A percentile compares a stretch with the other conserved stretches of the same genome.
phyloP scores from a whole-genome alignment of 2,113 vertebrate genomes.

The Oncorhynchus kisutch region DNA sequence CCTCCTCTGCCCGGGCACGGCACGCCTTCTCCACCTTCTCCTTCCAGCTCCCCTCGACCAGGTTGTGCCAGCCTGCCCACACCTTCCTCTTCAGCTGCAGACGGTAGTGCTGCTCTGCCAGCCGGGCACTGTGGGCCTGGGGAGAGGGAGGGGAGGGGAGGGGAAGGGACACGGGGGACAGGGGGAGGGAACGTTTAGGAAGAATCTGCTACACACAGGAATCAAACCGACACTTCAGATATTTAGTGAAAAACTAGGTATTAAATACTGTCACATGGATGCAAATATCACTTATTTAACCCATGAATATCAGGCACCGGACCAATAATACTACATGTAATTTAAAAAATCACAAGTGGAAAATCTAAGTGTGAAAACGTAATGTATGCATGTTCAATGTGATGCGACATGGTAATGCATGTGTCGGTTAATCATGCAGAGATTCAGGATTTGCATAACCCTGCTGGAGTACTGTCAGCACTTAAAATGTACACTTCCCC shows the following conservation, averaged over 20 bases:
- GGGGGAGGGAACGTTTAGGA: neutral
- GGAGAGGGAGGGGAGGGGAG: neutral
- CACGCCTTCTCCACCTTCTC: slow-evolving; percentile 84
- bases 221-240: too few relatives aligned
- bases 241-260: too few relatives aligned
- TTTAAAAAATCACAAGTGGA: neutral
- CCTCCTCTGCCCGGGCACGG: slow-evolving; percentile 84
- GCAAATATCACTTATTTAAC: neutral
- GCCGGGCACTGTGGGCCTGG: slow-evolving; percentile 76
- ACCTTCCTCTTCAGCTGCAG: slow-evolving; percentile 83
- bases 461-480: slow-evolving; percentile 1
- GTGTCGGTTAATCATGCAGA: slow-evolving; percentile 10
- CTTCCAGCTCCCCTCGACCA: slow-evolving; percentile 81
- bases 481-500: neutral
- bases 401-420: slow-evolving; percentile 8
- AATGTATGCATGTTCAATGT: slow-evolving; percentile 14
- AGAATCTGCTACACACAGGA: too few relatives aligned
- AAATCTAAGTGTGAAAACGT: slow-evolving; percentile 3
- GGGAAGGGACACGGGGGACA: neutral
- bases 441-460: slow-evolving; percentile 41
- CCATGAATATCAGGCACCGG: neutral
- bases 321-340: neutral
- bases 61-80: slow-evolving; percentile 83
- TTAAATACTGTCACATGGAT: too few relatives aligned
- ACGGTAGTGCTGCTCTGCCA: slow-evolving; percentile 81